phyloP scores from a whole-genome alignment of 2,113 vertebrate genomes.

The Sapajus apella region DNA sequence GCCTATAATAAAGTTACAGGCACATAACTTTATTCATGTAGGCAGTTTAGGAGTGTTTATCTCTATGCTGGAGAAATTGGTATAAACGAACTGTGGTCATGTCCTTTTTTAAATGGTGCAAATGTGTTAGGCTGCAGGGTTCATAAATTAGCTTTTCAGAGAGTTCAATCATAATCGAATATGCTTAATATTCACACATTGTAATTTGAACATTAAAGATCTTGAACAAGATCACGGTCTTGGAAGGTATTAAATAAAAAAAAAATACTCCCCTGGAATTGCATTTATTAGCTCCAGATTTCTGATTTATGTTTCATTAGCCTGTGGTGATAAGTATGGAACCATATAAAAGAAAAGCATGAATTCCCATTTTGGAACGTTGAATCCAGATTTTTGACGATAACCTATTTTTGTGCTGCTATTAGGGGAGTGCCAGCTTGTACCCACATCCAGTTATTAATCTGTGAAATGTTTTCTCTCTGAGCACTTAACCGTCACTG shows the following conservation, averaged over 20 bases:
- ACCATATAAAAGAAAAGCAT: slow-evolving; percentile 49
- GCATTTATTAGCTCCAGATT: slow-evolving; percentile 67
- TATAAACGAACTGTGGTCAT: neutral
- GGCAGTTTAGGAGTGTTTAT: slow-evolving; percentile 47
- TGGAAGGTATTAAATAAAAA: slow-evolving; percentile 64
- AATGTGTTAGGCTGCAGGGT: neutral
- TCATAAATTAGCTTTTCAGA: slow-evolving; percentile 67
- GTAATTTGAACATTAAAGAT: slow-evolving; percentile 71
- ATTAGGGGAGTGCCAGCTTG: slow-evolving; percentile 67
- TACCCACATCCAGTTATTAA: slow-evolving; percentile 76
- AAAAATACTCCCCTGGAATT: slow-evolving; percentile 58
- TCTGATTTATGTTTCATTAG: slow-evolving; percentile 77
- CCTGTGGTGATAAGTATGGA: slow-evolving; percentile 67
- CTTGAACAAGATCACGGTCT: slow-evolving; percentile 74
- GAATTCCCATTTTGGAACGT: slow-evolving; percentile 71
- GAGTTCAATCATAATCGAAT: slow-evolving; percentile 58
- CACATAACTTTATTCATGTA: neutral
- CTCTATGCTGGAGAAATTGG: neutral
- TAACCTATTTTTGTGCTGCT: slow-evolving; percentile 77
- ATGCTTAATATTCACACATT: slow-evolving; percentile 68
- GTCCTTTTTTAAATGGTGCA: neutral
- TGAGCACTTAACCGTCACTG: slow-evolving; percentile 66
- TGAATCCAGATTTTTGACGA: slow-evolving; percentile 74
- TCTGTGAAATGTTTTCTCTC: slow-evolving; percentile 78
- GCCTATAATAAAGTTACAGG: neutral